These are phyloP conservation scores for Leptinotarsa defecta DNA, from an alignment of 1,140 invertebrate species.

Conservation along the genomic window DNA sequence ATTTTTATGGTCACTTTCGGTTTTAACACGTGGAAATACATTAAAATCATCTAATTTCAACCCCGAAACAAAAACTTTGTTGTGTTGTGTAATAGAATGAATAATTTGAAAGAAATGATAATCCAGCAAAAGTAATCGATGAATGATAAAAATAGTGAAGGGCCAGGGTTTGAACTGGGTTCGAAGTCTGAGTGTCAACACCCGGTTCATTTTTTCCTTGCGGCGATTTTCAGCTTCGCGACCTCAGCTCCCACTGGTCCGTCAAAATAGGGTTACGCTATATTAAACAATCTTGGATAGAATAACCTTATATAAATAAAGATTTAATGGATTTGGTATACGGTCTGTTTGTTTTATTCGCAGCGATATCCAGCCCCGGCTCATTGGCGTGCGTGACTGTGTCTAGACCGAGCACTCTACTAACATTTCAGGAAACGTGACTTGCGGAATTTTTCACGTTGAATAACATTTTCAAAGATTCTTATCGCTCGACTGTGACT, in stretches of 20 bases:
- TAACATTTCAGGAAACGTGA: conserved; percentile 6
- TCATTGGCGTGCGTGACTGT: conserved; percentile 13
- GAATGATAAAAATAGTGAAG: too few species aligned
- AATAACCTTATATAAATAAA: conserved; percentile 23
- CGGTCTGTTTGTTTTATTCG: conserved; percentile 16
- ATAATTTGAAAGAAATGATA: too few species aligned
- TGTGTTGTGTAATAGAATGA: too few species aligned
- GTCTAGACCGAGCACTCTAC: background rate
- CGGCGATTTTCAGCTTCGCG: background rate
- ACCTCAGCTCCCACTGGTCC: background rate
- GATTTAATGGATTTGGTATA: conserved; percentile 23
- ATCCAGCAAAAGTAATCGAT: too few species aligned
- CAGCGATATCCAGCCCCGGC: conserved; percentile 15
- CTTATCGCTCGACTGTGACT: background rate
- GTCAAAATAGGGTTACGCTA: conserved; percentile 14
- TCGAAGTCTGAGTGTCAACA: too few species aligned
- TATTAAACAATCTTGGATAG: conserved; percentile 23
- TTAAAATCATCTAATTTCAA: too few species aligned
- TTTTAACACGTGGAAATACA: too few species aligned
- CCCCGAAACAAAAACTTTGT: too few species aligned
- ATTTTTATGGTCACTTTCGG: too few species aligned
- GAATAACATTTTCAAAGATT: conserved; percentile 3
- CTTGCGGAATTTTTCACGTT: conserved; percentile 4
- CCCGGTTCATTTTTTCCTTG: too few species aligned
- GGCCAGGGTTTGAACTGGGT: too few species aligned